These are phyloP conservation scores for Thoracochromis brauschi DNA, from an alignment of 2,113 vertebrate genomes.

Conservation along the genomic window DNA sequence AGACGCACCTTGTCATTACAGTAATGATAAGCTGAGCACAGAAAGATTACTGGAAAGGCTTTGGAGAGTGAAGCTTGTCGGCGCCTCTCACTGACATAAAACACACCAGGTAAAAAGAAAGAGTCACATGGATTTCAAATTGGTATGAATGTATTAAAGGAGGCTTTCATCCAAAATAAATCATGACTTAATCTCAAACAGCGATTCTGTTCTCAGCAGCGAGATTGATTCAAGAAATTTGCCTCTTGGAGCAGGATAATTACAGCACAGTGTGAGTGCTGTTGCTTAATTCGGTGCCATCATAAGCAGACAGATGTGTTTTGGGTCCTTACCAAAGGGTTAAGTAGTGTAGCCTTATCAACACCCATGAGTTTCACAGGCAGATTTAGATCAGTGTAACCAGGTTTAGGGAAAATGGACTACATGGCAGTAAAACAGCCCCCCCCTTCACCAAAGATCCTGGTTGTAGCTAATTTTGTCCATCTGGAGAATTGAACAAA, in stretches of 20 bases:
- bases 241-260: constrained; percentile 6
- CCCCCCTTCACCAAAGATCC: background rate
- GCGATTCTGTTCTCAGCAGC: constrained; percentile 18
- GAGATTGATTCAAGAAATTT: background rate
- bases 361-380: constrained; percentile 21
- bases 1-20: constrained; percentile 69
- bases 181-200: constrained; percentile 3
- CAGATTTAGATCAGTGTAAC: background rate
- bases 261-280: background rate
- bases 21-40: constrained; percentile 67
- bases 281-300: background rate
- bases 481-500: constrained; percentile 41
- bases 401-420: constrained; percentile 1
- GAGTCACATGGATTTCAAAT: constrained; percentile 21
- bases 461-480: background rate
- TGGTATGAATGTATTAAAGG: constrained; percentile 18
- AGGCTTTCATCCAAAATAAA: constrained; percentile 34
- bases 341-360: background rate
- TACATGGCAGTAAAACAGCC: background rate
- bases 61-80: constrained; percentile 59
- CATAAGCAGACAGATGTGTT: background rate
- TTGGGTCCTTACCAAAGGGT: background rate
- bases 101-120: constrained; percentile 46
- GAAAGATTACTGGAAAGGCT: constrained; percentile 65
- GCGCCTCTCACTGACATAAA: constrained; percentile 56